A percentile compares a stretch with the other conserved stretches of the same genome.
These are phyloP conservation scores for Muraenolepis orangiensis DNA, from an alignment of 2,797 vertebrate species.

Conservation along the genomic window DNA sequence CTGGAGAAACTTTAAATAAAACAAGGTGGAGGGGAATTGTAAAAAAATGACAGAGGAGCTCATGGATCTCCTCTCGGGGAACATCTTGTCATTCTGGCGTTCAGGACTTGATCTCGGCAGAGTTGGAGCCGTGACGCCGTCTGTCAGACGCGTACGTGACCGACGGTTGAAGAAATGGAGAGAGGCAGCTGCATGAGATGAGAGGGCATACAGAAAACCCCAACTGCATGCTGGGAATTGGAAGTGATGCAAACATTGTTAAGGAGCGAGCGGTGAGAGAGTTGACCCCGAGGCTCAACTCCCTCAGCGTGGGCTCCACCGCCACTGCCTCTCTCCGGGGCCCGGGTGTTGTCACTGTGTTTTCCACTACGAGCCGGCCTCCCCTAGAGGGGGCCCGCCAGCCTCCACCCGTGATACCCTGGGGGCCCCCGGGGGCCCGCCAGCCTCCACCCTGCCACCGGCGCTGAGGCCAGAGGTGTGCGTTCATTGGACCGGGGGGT, in stretches of 20 bases:
- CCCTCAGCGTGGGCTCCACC: slow-evolving; percentile 45
- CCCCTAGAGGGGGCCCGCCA: slow-evolving; percentile 7
- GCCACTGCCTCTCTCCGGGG: slow-evolving; percentile 20
- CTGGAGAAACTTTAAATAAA: neutral
- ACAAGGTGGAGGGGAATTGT: neutral
- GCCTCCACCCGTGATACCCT: slow-evolving; percentile 40
- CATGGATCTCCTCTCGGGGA: neutral
- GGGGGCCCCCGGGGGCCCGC: too few relatives aligned
- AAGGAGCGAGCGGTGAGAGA: slow-evolving; percentile 53
- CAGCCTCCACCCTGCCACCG: slow-evolving; percentile 54
- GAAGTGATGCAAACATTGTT: slow-evolving; percentile 59
- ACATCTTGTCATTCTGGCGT: neutral
- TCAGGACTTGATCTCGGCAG: neutral
- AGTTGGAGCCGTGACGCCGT: neutral
- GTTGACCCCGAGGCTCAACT: slow-evolving; percentile 60
- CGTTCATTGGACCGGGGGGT: slow-evolving; percentile 33
- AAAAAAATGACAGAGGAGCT: neutral
- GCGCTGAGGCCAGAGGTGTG: slow-evolving; percentile 44
- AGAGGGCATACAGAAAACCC: too few relatives aligned
- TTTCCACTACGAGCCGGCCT: slow-evolving; percentile 50
- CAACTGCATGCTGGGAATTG: slow-evolving; percentile 10
- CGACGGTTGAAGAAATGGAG: slow-evolving; percentile 1
- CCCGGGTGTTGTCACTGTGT: slow-evolving; percentile 52
- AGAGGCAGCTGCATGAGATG: neutral
- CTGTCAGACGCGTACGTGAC: too few relatives aligned